Evolutionary conservation across 2,797 vertebrate species (phyloP).

Genomic region (Silurus aristotelis): DNA sequence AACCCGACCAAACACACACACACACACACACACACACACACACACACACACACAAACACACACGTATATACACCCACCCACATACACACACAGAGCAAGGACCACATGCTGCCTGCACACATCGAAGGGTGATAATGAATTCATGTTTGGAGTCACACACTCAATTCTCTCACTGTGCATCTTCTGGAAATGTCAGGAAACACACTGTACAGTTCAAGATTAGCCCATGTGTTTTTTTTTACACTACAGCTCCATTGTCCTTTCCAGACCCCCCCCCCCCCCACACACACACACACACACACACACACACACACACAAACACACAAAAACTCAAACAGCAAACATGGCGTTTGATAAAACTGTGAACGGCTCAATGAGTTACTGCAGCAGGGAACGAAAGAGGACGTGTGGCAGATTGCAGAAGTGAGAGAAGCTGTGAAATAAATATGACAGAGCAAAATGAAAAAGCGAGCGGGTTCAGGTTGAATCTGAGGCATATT

Average conservation of each 20-base stretch:
- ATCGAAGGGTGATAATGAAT: constrained; percentile 68
- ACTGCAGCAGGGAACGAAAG: neutral
- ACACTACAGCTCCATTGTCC: constrained; percentile 31
- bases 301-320: neutral
- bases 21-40: no score
- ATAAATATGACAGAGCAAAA: constrained; percentile 22
- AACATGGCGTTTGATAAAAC: constrained; percentile 25
- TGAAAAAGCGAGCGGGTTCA: constrained; percentile 1
- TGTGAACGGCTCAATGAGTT: constrained; percentile 22
- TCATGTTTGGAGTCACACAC: constrained; percentile 62
- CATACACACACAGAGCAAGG: constrained; percentile 31
- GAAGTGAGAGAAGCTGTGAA: constrained; percentile 18
- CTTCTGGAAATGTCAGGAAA: constrained; percentile 56
- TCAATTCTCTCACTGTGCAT: constrained; percentile 43
- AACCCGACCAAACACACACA: neutral
- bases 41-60: constrained; percentile 42
- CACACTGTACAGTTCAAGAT: constrained; percentile 51
- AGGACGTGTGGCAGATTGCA: constrained; percentile 23
- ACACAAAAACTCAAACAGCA: constrained; percentile 1
- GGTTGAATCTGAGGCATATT: constrained; percentile 8
- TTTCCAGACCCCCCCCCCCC: constrained; percentile 5
- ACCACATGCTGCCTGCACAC: constrained; percentile 53
- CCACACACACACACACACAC: neutral
- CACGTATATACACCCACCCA: constrained; percentile 31
- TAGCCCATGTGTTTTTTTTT: constrained; percentile 22